Evolutionary conservation across 2,888 invertebrate species (phyloP), one percentile per base, ranked within the genome.

Genomic region (Thysanoteuthis rhombus): DNA sequence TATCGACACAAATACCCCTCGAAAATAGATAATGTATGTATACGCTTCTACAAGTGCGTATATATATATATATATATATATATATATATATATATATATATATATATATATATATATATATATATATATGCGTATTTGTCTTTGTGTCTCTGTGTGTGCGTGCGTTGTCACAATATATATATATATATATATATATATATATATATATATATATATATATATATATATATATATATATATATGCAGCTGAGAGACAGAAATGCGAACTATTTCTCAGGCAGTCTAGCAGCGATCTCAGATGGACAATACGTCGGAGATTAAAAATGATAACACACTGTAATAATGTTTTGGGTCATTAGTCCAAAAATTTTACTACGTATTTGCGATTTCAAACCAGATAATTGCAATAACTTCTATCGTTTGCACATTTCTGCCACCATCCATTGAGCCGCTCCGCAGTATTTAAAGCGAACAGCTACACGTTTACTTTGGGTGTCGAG

Each of bases 401-500:
- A 75, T 75, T 36, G 19, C 75, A 16, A 75, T 75, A 75, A 75
- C 75, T n/a, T 75, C 36, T 75, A n/a, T 36, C 75, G 52, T 22
- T 52, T 52, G 52, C 25, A 52, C 52, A 52, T 52, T 12, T 4
- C 75, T 75, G 75, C 12, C n/a, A 16, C 16, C 75, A 36, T n/a
- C 36, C 52, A 36, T 16, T 75, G 75, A n/a, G 36, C 10, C n/a
- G 75, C 75, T 75, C n/a, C 6, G 52, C 0, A 22, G 52, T 22
- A 1, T 75, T 75, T n/a, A n/a, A 75, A 75, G 16, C 12, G 16
- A 12, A n/a, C 16, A n/a, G 36, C n/a, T 16, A 75, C n/a, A 16
- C 10, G 16, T 8, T n/a, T n/a, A 0, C 16, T 10, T 8, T n/a
- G n/a, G 16, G 0, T 25, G 52, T 5, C 22, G 22, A 22, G 0